A percentile compares a stretch with the other conserved stretches of the same genome.
Evolutionary conservation across 1,140 invertebrate genomes (phyloP).

Genomic region (Drosophila cardini): DNA sequence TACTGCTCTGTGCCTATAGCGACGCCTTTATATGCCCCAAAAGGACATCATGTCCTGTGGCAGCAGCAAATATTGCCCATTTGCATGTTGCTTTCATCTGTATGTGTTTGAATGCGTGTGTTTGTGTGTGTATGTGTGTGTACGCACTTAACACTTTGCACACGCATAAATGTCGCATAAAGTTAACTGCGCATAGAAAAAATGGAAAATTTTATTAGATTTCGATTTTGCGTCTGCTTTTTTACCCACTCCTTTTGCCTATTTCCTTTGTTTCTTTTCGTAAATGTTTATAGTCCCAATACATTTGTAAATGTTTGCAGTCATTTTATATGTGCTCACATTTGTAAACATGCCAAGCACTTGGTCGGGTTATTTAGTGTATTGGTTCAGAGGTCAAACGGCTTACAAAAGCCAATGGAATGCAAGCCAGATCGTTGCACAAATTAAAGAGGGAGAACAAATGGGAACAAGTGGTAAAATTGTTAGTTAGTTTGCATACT

Average conservation of each 20-base stretch:
- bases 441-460: neutral
- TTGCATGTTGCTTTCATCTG: slow-evolving; percentile 52
- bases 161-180: slow-evolving; percentile 79
- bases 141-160: slow-evolving; percentile 66
- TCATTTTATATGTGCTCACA: slow-evolving; percentile 61
- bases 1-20: slow-evolving; percentile 63
- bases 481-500: neutral
- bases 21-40: slow-evolving; percentile 48
- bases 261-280: slow-evolving; percentile 30
- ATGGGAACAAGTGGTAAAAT: neutral
- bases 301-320: slow-evolving; percentile 75
- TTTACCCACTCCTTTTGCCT: slow-evolving; percentile 2
- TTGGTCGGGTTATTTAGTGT: neutral
- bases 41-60: slow-evolving; percentile 22
- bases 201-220: slow-evolving; percentile 81
- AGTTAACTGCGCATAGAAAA: slow-evolving; percentile 80
- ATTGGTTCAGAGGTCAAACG: slow-evolving; percentile 6
- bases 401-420: neutral
- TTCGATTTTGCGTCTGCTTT: slow-evolving; percentile 59
- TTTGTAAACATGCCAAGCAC: slow-evolving; percentile 17
- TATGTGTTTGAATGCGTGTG: slow-evolving; percentile 21
- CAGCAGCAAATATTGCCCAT: slow-evolving; percentile 68
- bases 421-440: neutral
- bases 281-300: slow-evolving; percentile 76
- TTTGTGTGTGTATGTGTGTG: slow-evolving; percentile 22